A percentile compares a stretch with the other conserved stretches of the same genome.
Evolutionary conservation across 2,888 invertebrate species (phyloP).

Genomic region (Chrysolina haemoptera): DNA sequence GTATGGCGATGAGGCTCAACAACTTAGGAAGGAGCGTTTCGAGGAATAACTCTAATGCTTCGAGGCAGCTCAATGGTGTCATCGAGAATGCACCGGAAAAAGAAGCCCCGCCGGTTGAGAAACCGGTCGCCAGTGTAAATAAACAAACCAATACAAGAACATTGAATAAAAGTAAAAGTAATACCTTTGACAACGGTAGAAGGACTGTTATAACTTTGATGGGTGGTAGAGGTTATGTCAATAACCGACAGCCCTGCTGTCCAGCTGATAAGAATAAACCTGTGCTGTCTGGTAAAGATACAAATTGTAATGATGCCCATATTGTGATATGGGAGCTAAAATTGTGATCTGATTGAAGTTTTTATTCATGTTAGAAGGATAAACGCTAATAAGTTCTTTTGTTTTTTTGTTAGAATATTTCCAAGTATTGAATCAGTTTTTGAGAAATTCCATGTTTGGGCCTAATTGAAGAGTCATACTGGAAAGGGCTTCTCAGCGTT

Average conservation of each 20-base stretch:
- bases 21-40: conserved; percentile 77
- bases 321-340: conserved; percentile 93
- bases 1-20: conserved; percentile 78
- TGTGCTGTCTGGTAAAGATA: conserved; percentile 70
- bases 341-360: conserved; percentile 72
- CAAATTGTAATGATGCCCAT: conserved; percentile 89
- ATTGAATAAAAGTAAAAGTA: conserved; percentile 55
- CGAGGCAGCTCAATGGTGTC: conserved; percentile 73
- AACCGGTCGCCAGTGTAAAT: conserved; percentile 38
- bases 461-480: background rate
- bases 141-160: conserved; percentile 57
- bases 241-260: conserved; percentile 85
- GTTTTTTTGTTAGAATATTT: background rate
- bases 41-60: conserved; percentile 83
- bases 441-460: background rate
- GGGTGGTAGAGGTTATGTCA: conserved; percentile 91
- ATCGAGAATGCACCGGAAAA: conserved; percentile 56
- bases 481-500: conserved; percentile 15
- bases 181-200: conserved; percentile 68
- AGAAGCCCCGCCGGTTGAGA: conserved; percentile 48
- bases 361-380: conserved; percentile 22
- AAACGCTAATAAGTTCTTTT: conserved; percentile 17
- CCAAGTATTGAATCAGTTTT: background rate
- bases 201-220: conserved; percentile 88
- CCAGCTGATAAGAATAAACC: conserved; percentile 71